Evolutionary conservation across 2,888 invertebrate genomes (phyloP).

Genomic region (Fabriciana adippe): DNA sequence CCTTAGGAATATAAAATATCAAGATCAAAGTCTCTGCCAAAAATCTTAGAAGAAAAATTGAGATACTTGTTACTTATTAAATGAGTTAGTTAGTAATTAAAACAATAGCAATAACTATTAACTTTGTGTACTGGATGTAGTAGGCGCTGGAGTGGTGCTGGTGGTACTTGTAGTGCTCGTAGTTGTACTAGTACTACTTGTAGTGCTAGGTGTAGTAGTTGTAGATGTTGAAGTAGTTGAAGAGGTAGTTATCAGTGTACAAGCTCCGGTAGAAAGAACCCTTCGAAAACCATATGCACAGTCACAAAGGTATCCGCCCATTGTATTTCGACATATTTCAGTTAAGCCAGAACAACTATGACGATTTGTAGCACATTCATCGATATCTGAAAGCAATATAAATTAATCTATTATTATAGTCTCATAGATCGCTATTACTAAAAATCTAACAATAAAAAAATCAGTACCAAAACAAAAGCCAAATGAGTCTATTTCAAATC

Average conservation of each 20-base stretch:
- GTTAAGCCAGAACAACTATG: conserved; percentile 81
- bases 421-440: neutral
- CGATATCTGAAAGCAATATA: conserved; percentile 83
- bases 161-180: conserved; percentile 34
- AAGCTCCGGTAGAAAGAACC: conserved; percentile 77
- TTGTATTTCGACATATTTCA: conserved; percentile 90
- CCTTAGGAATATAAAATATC: too few relatives aligned
- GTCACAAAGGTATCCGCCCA: conserved; percentile 91
- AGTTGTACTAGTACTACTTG: conserved; percentile 41
- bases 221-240: conserved; percentile 26
- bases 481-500: conserved; percentile 78
- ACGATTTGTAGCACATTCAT: conserved; percentile 86
- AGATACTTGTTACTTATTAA: too few relatives aligned
- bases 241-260: conserved; percentile 44
- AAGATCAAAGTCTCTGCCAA: too few relatives aligned
- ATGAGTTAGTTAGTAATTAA: too few relatives aligned
- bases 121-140: conserved; percentile 38
- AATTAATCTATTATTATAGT: conserved; percentile 13
- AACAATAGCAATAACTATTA: conserved; percentile 4
- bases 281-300: conserved; percentile 90
- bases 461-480: conserved; percentile 81
- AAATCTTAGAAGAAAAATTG: too few relatives aligned
- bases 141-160: conserved; percentile 44
- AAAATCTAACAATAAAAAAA: neutral
- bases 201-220: conserved; percentile 29